Evolutionary conservation across 2,113 vertebrate species (phyloP), one percentile per base, ranked within the genome.

Genomic region (Hoplias malabaricus): DNA sequence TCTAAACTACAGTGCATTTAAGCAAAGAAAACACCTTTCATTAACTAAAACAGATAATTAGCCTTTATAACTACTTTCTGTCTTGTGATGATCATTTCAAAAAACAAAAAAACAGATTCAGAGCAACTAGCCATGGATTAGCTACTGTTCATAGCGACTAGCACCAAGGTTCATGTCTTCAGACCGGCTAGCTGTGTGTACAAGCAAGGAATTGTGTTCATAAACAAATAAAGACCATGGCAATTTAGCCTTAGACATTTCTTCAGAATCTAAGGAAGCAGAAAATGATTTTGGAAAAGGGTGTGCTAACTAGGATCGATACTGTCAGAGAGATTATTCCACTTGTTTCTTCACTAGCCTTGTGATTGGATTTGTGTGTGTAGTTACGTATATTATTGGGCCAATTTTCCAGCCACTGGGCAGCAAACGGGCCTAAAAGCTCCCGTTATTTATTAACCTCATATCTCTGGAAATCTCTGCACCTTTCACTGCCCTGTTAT

Each of bases 321-420:
- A 0, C 21, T 16, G 3, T 36, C 3, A 50, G 29, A 25, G 21
- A 38, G 46, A n/a, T 34, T 53, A 23, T 36, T 33, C 31, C 38
- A 48, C 3, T 63, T 23, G 19, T 7, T 4, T 43, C 33, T 21
- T 27, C 0, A 14, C 54, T 27, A 46, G 33, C 12, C 27, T 40
- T 25, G 21, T 29, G 53, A 74, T 31, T 10, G 40, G 27, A 62
- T 29, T 61, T 16, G 31, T 87, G 84, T 88, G 88, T 90, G 82
- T 84, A 70, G 54, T 42, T 73, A 73, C 36, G 21, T 59, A 10
- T 86, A 84, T 87, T 88, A 90, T 88, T 87, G 87, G 77, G 75
- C 81, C 85, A 78, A 86, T 91, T 90, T 92, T 91, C 88, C 86
- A 89, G 84, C 83, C 84, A 89, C 83, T 88, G 87, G 79, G 87